Conservation (phyloP, 2,113 vertebrate species). For the Syngnathoides biaculeatus region DNA sequence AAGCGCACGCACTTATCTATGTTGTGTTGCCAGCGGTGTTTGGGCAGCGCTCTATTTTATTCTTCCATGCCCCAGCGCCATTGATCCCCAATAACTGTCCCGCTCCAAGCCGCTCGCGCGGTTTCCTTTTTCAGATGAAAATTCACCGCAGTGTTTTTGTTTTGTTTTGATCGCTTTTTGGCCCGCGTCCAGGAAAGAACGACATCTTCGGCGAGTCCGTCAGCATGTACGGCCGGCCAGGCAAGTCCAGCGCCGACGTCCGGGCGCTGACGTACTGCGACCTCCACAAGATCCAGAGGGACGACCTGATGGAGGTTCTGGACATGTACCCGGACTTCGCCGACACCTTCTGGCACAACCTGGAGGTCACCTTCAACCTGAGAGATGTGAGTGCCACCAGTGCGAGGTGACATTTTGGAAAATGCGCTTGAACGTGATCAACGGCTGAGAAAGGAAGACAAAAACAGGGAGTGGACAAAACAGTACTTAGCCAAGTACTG, state of each 20-base stretch:
- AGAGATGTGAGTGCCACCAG: conserved; percentile 84
- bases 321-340: conserved; percentile 97
- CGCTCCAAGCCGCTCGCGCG: conserved; percentile 34
- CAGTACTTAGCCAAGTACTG: too few relatives aligned
- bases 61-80: conserved; percentile 57
- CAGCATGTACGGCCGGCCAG: conserved; percentile 83
- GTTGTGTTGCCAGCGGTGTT: conserved; percentile 52
- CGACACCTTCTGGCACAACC: conserved; percentile 89
- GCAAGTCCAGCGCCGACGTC: conserved; percentile 90
- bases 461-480: too few relatives aligned
- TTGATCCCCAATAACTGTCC: conserved; percentile 58
- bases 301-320: conserved; percentile 92
- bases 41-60: conserved; percentile 56
- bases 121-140: conserved; percentile 13
- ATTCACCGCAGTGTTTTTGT: not conserved
- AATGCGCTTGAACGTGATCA: too few relatives aligned
- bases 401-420: not conserved
- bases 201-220: conserved; percentile 96
- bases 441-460: too few relatives aligned
- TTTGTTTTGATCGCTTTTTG: not conserved
- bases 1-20: conserved; percentile 6
- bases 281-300: conserved; percentile 91
- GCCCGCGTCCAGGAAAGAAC: conserved; percentile 46
- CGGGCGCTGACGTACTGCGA: conserved; percentile 95
- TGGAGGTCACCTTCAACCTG: conserved; percentile 97